Conservation (phyloP, 2,113 vertebrate species). For the Onychorhynchus coronatus region DNA sequence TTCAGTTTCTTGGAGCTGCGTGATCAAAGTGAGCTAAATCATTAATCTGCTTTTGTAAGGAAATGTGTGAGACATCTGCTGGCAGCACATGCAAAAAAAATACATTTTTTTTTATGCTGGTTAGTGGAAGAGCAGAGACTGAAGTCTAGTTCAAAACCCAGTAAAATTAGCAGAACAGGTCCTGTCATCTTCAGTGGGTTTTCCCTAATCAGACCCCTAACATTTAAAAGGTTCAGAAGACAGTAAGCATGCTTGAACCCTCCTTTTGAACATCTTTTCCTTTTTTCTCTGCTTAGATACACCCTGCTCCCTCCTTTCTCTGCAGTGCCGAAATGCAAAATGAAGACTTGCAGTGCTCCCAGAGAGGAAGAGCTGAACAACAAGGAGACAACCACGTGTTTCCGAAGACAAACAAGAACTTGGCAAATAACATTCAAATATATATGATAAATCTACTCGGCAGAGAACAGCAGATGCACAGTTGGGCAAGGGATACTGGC, state of each 20-base stretch:
- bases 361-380: neutral
- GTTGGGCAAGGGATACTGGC: neutral
- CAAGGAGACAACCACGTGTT: neutral
- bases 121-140: neutral
- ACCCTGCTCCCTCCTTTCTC: neutral
- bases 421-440: neutral
- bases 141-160: neutral
- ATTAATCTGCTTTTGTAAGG: neutral
- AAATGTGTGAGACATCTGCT: constrained; percentile 12
- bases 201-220: neutral
- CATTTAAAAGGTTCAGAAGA: neutral
- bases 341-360: neutral
- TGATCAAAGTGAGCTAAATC: neutral
- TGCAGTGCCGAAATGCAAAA: neutral
- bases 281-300: neutral
- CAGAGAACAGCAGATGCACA: neutral
- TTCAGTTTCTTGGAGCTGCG: neutral
- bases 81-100: neutral
- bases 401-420: neutral
- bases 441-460: fast-evolving
- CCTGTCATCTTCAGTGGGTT: neutral
- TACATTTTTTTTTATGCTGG: neutral
- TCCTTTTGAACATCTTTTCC: neutral
- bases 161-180: neutral
- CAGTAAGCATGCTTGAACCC: neutral